Evolutionary conservation across 2,888 invertebrate genomes (phyloP).

Genomic region (Ethmia dodecea): DNA sequence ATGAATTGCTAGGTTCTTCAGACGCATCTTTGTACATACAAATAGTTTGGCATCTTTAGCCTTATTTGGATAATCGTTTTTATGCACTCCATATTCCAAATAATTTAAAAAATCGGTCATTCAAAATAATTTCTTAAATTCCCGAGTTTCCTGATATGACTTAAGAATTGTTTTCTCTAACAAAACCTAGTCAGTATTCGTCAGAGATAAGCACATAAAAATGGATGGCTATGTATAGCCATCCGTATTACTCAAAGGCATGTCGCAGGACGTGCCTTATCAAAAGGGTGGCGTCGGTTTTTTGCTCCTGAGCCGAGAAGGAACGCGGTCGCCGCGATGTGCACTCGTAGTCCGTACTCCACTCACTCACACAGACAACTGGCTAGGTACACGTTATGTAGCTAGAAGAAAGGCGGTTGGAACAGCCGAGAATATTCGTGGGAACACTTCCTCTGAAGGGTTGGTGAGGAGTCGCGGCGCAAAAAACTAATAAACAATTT

Average conservation of each 20-base stretch:
- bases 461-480: conserved; percentile 25
- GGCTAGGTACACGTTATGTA: conserved; percentile 17
- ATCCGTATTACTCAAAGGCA: conserved; percentile 32
- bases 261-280: conserved; percentile 42
- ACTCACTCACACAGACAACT: conserved; percentile 8
- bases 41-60: no score
- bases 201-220: conserved; percentile 6
- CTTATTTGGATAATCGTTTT: no score
- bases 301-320: conserved; percentile 28
- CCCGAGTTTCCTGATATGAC: no score
- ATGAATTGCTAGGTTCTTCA: no score
- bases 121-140: no score
- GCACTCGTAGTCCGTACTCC: not conserved
- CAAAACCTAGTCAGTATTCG: not conserved
- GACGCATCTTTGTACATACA: no score
- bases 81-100: no score
- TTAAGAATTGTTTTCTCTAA: no score
- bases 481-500: conserved; percentile 24
- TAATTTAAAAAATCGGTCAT: no score
- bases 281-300: conserved; percentile 37
- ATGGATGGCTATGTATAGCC: conserved; percentile 25
- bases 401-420: conserved; percentile 17
- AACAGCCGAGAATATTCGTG: conserved; percentile 41
- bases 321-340: conserved; percentile 18
- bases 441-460: conserved; percentile 36